phyloP scores from a whole-genome alignment of 2,888 invertebrate genomes.

The Phania funesta region DNA sequence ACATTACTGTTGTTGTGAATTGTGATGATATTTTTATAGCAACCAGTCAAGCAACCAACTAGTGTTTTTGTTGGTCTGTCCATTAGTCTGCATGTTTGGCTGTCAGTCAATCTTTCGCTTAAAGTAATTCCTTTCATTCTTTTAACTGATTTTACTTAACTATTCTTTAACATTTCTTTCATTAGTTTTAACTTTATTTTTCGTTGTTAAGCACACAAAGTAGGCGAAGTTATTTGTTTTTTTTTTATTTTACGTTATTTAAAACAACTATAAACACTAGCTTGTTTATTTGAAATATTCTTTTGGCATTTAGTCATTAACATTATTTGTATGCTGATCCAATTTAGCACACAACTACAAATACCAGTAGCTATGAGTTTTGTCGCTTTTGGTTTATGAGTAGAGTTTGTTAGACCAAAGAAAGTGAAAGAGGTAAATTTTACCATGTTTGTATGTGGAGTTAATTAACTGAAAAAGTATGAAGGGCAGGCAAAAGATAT shows the following conservation, averaged over 20 bases:
- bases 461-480: background rate
- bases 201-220: background rate
- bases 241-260: background rate
- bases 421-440: constrained; percentile 33
- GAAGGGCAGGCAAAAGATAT: background rate
- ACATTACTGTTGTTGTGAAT: constrained; percentile 34
- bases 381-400: background rate
- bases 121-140: constrained; percentile 29
- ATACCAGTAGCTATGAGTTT: background rate
- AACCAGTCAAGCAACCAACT: constrained; percentile 25
- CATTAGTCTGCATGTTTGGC: background rate
- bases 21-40: constrained; percentile 9
- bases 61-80: constrained; percentile 10
- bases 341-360: background rate
- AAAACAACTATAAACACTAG: background rate
- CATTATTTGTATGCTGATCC: background rate
- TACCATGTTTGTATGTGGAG: too few species aligned
- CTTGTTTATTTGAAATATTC: constrained; percentile 52
- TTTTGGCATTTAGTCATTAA: constrained; percentile 46
- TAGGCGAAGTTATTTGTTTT: constrained; percentile 44
- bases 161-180: constrained; percentile 36
- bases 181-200: constrained; percentile 4
- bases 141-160: constrained; percentile 17
- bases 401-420: constrained; percentile 8
- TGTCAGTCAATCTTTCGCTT: constrained; percentile 8